Evolutionary conservation across 2,888 invertebrate species (phyloP).

Genomic region (Drymonia ruficornis): DNA sequence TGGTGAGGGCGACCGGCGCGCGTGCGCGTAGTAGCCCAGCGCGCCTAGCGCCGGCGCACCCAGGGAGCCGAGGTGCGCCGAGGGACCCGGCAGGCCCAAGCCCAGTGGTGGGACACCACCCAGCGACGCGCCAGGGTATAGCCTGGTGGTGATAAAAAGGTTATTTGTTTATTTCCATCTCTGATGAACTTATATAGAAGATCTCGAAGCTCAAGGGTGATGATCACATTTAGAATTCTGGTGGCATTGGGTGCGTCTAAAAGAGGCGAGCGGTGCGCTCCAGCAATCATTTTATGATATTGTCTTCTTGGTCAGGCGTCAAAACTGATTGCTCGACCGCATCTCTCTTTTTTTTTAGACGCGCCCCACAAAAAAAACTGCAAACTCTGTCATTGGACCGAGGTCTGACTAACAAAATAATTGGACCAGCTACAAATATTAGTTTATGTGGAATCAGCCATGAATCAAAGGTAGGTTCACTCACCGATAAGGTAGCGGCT

Average conservation of each 20-base stretch:
- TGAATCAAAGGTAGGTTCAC: slow-evolving; percentile 17
- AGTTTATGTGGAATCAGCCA: background rate
- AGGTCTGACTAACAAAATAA: too few relatives aligned
- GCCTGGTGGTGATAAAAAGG: slow-evolving; percentile 65
- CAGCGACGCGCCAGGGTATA: slow-evolving; percentile 86
- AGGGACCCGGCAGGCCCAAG: slow-evolving; percentile 87
- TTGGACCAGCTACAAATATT: too few relatives aligned
- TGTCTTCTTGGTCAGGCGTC: too few relatives aligned
- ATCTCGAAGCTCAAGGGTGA: too few relatives aligned
- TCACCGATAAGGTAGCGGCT: slow-evolving; percentile 92
- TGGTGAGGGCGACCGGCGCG: slow-evolving; percentile 77
- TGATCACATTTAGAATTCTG: background rate
- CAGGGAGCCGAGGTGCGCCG: slow-evolving; percentile 87
- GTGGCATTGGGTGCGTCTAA: too few relatives aligned
- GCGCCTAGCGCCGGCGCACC: slow-evolving; percentile 88
- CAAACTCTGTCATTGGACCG: too few relatives aligned
- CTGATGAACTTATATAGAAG: background rate
- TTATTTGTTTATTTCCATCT: too few relatives aligned
- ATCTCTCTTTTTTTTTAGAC: too few relatives aligned
- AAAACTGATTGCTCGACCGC: too few relatives aligned
- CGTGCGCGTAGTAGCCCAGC: slow-evolving; percentile 79
- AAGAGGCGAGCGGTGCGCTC: too few relatives aligned
- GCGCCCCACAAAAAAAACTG: too few relatives aligned
- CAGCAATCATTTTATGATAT: too few relatives aligned
- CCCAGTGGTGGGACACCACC: slow-evolving; percentile 82